Conservation (phyloP, 2,113 vertebrate genomes). For the Pitta sordida region DNA sequence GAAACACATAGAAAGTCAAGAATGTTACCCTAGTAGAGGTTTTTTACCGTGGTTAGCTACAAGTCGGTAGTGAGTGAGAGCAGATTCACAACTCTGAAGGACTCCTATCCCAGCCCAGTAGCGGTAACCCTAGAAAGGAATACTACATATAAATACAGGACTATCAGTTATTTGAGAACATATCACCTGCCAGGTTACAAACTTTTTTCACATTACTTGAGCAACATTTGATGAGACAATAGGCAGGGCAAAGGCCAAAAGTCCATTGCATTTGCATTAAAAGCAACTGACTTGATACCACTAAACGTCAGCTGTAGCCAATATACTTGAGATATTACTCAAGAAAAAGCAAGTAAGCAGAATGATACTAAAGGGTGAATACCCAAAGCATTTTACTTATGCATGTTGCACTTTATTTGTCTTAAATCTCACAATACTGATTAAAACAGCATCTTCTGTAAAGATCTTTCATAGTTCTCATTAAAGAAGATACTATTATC, state of each 20-base stretch:
- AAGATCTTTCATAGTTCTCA: not conserved
- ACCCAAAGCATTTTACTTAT: not conserved
- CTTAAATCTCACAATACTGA: not conserved
- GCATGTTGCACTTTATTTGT: not conserved
- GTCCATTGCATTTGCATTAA: not conserved
- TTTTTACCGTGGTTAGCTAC: conserved; percentile 93
- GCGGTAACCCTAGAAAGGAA: conserved; percentile 86
- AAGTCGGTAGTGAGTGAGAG: conserved; percentile 92
- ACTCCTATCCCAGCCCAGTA: conserved; percentile 98
- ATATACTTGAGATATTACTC: not conserved
- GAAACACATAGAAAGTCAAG: not conserved
- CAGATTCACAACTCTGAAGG: conserved; percentile 96
- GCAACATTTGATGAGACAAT: not conserved
- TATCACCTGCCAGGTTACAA: not conserved
- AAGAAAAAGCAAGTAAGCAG: not conserved
- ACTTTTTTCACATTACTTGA: not conserved
- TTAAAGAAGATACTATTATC: too few species aligned
- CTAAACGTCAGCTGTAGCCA: not conserved
- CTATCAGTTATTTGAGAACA: not conserved
- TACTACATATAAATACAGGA: not conserved
- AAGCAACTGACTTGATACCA: not conserved
- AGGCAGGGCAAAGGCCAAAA: not conserved
- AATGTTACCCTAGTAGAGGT: not conserved
- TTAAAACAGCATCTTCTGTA: not conserved
- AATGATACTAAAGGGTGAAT: not conserved